Conservation (phyloP, 2,113 vertebrate species). For the Corynorhinus townsendii region DNA sequence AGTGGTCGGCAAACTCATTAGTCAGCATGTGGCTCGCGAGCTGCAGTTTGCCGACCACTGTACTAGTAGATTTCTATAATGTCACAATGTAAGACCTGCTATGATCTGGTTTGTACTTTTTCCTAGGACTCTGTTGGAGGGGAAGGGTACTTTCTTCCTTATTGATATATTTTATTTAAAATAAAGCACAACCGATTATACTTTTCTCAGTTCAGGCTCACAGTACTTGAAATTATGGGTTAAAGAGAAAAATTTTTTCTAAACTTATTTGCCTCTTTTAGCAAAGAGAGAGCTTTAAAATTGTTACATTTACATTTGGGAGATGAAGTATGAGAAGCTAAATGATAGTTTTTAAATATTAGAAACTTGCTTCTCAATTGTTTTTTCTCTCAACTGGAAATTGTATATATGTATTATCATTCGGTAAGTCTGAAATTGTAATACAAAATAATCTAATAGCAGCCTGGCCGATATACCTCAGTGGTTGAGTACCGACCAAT, state of each 20-base stretch:
- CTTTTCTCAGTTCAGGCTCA: slow-evolving; percentile 28
- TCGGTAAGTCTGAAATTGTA: neutral
- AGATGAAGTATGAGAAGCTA: neutral
- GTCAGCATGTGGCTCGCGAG: no score
- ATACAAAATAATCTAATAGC: neutral
- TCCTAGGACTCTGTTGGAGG: neutral
- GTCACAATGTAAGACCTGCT: neutral
- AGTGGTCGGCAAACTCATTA: no score
- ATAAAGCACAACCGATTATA: neutral
- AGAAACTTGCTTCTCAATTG: slow-evolving; percentile 27
- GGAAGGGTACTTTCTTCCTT: neutral
- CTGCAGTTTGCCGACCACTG: no score
- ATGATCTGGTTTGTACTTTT: neutral
- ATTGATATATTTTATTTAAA: slow-evolving; percentile 10
- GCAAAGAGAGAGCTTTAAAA: neutral
- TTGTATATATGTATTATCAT: slow-evolving; percentile 2
- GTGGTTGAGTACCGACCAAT: no score
- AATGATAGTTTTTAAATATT: slow-evolving; percentile 31
- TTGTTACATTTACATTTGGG: neutral
- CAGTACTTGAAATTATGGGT: neutral
- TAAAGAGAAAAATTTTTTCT: slow-evolving; percentile 19
- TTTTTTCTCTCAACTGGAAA: neutral
- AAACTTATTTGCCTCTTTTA: neutral
- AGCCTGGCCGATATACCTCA: no score
- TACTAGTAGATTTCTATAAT: neutral